A percentile compares a stretch with the other conserved stretches of the same genome.
Conservation (phyloP, 2,888 invertebrate genomes). For the Sepiola atlantica region DNA sequence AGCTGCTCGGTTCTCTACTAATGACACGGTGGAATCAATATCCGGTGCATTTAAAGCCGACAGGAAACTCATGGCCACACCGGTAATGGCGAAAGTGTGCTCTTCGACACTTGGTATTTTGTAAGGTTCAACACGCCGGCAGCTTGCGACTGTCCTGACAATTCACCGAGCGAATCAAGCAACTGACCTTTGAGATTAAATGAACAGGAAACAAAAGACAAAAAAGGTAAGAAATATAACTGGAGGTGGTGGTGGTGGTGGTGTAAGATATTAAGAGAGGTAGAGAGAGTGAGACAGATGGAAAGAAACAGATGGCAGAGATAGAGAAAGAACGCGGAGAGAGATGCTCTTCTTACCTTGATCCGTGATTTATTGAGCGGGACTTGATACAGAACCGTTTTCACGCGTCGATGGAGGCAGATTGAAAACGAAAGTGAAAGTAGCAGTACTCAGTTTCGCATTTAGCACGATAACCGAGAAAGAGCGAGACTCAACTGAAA, state of each 20-base stretch:
- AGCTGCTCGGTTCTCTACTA: neutral
- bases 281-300: neutral
- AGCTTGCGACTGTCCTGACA: neutral
- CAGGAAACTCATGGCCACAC: neutral
- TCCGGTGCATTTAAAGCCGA: neutral
- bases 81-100: neutral
- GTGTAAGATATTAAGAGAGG: too few relatives aligned
- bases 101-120: slow-evolving; percentile 10
- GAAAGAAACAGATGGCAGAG: neutral
- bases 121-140: slow-evolving; percentile 21
- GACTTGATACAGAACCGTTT: neutral
- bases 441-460: slow-evolving; percentile 8
- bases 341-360: neutral
- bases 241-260: too few relatives aligned
- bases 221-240: too few relatives aligned
- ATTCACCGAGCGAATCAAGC: neutral
- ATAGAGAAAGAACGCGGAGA: neutral
- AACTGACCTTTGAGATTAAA: neutral
- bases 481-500: neutral
- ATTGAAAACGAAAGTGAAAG: neutral
- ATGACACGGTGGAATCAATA: neutral
- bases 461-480: neutral
- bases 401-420: neutral
- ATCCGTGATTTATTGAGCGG: neutral
- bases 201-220: neutral